A percentile compares a stretch with the other conserved stretches of the same genome.
These are phyloP conservation scores for Macrophya alboannulata DNA, from an alignment of 2,888 invertebrate species.

Conservation along the genomic window DNA sequence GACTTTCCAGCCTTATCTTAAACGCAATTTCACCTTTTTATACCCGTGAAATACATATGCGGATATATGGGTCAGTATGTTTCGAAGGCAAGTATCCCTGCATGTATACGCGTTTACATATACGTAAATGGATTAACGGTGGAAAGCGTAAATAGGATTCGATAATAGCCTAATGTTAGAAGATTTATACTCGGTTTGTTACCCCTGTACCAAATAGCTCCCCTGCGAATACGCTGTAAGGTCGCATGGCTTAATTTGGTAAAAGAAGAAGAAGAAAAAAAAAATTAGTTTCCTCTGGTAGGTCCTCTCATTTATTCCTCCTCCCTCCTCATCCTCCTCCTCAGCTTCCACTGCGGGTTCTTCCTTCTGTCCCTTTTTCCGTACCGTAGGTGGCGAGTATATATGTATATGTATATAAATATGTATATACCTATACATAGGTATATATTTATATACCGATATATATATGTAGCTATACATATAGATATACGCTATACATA, in stretches of 20 bases:
- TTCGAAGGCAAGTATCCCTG: neutral
- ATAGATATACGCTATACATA: slow-evolving; percentile 25
- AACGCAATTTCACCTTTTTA: neutral
- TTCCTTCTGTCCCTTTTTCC: slow-evolving; percentile 42
- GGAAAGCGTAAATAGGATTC: slow-evolving; percentile 26
- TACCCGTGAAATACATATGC: neutral
- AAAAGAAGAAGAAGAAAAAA: slow-evolving; percentile 57
- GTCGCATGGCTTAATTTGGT: slow-evolving; percentile 49
- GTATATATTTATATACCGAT: slow-evolving; percentile 1
- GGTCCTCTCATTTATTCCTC: slow-evolving; percentile 54
- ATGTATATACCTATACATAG: neutral
- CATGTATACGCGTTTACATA: neutral
- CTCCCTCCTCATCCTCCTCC: slow-evolving; percentile 35
- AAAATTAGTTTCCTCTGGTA: slow-evolving; percentile 47
- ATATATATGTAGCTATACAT: neutral
- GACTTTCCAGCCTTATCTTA: neutral
- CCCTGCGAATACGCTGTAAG: slow-evolving; percentile 38
- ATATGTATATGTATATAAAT: slow-evolving; percentile 4
- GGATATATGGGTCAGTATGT: neutral
- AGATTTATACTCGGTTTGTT: slow-evolving; percentile 25
- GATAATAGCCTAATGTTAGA: slow-evolving; percentile 12
- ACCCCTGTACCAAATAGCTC: slow-evolving; percentile 20
- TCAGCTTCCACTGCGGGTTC: slow-evolving; percentile 35
- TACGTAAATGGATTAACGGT: neutral
- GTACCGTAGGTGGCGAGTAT: slow-evolving; percentile 30